Evolutionary conservation across 2,888 invertebrate genomes (phyloP).

Genomic region (Scaptomyza parva): DNA sequence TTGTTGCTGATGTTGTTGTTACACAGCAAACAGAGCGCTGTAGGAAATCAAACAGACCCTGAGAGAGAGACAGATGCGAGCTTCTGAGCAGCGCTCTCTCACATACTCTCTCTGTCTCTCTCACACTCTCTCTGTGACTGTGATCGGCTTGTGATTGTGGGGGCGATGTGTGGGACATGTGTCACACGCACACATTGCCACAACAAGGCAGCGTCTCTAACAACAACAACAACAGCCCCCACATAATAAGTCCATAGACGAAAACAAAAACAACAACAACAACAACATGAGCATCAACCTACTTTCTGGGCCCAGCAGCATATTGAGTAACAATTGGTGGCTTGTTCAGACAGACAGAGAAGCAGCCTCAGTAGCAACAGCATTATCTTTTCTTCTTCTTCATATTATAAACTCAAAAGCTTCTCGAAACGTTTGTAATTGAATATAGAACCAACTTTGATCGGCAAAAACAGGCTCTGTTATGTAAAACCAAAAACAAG

Average conservation of each 20-base stretch:
- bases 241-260: slow-evolving; percentile 39
- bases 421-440: not conserved
- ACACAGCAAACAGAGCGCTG: slow-evolving; percentile 61
- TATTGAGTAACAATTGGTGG: slow-evolving; percentile 74
- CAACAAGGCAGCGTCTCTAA: slow-evolving; percentile 32
- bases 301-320: slow-evolving; percentile 65
- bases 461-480: not conserved
- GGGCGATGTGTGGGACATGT: slow-evolving; percentile 67
- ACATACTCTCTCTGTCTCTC: not conserved
- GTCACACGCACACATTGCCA: slow-evolving; percentile 67
- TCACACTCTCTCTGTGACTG: slow-evolving; percentile 4
- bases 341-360: slow-evolving; percentile 16
- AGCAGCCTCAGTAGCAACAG: not conserved
- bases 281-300: slow-evolving; percentile 60
- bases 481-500: not conserved
- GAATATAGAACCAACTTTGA: not conserved
- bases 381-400: slow-evolving; percentile 2
- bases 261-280: slow-evolving; percentile 41
- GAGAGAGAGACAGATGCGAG: slow-evolving; percentile 31
- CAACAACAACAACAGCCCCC: slow-evolving; percentile 43
- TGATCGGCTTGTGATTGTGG: slow-evolving; percentile 66
- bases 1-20: slow-evolving; percentile 26
- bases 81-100: not conserved
- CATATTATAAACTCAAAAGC: not conserved
- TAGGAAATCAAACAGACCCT: slow-evolving; percentile 65